Evolutionary conservation across 2,888 invertebrate species (phyloP), one percentile per base, ranked within the genome.

Genomic region (Drosophila maculinotata): DNA sequence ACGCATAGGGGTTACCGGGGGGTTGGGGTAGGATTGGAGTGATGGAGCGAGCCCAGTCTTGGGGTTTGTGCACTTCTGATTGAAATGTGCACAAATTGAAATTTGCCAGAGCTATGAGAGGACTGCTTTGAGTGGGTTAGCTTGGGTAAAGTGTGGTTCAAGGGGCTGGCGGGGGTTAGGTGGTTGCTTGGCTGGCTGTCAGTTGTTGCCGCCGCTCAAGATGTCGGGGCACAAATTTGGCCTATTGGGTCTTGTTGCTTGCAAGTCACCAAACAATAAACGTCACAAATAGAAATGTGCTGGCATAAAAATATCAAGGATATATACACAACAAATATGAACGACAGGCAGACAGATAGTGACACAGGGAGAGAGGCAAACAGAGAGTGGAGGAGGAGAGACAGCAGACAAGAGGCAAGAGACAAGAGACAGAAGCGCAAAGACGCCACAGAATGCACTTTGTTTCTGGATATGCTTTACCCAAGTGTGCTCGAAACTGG

Each of bases 381-480:
- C 20, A 25, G 30, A 26, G 28, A 3, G 10, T 7, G 12, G 7
- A 1, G 35, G 3, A 25, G 44, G 26, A 45, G 39, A 53, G 39
- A 52, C 41, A 41, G 49, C n/a, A 30, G 35, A 33, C 36, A 30
- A 42, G 31, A 49, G 41, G 35, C 35, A 39, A 33, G 49, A 26
- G 45, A 52, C 51, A 68, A 62, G 63, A 67, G 57, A 82, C 72
- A 63, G 76, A 78, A 76, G 72, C 65, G 76, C 76, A 68, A 85
- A 88, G 85, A 79, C 71, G 84, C 84, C 84, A 88, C 88, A 81
- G 88, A 84, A 84, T 89, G 87, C 90, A 89, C 90, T 89, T 90
- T 90, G 90, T 89, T 90, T 87, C 87, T 87, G 87, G 89, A 90
- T 86, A 80, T 90, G 89, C 90, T 88, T 89, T 89, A 82, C 90